Evolutionary conservation across 2,888 invertebrate species (phyloP), one percentile per base, ranked within the genome.

Genomic region (Cynaeus angustus): DNA sequence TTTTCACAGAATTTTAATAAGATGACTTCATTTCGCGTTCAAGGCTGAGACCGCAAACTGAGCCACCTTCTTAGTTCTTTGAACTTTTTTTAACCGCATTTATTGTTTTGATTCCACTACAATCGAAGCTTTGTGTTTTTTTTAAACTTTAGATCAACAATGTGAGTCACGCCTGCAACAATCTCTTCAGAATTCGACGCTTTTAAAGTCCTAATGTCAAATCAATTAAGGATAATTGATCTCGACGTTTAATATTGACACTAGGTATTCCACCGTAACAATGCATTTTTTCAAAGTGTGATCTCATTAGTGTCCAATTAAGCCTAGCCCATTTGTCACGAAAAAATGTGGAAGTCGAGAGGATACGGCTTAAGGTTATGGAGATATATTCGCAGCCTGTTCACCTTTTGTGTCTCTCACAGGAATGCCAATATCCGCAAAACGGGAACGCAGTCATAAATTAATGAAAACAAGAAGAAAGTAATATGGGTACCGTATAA

Each of bases 391-490:
- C 43, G 41, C 64, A 14, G 45, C 28, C 30, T 43, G 65, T 52
- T 66, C 46, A 56, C 56, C 48, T 66, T 56, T 56, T 66, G 55
- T 66, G 66, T 56, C 33, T 56, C 53, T 55, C 41, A 16, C 46
- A 56, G 55, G 68, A 68, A 62, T 68, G 68, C 62, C 68, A 68
- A 68, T 68, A 68, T 68, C 68, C 38, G 53, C 13, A 41, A 55
- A 61, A 61, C 46, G 55, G 53, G 46, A 21, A 41, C 62, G 28
- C 26, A 30, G 58, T 66, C 52, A 68, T 68, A 68, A 68, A 68
- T 68, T 68, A 68, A 68, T 59, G 52, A 66, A 64, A 66, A 66
- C 68, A 53, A 53, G 61, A 68, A 68, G 68, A 62, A 68, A 68
- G 68, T 55, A 68, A 68, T 68, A 61, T 68, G 33, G 61, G 56